phyloP scores from a whole-genome alignment of 2,888 invertebrate genomes.

The Amblyteles armatorius region DNA sequence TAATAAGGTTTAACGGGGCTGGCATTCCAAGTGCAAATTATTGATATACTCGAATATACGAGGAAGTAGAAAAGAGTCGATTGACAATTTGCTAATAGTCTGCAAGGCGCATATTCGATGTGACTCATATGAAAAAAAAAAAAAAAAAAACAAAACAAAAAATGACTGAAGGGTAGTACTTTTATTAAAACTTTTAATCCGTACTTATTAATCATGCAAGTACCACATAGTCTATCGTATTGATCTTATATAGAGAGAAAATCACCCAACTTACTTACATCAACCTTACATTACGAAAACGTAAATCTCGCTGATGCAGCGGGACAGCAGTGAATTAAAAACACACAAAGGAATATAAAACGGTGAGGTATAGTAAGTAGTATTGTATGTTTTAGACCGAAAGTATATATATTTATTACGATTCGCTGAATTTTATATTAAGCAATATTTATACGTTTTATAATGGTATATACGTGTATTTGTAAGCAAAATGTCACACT shows the following conservation, averaged over 20 bases:
- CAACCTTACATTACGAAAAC: neutral
- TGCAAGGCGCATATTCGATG: constrained; percentile 39
- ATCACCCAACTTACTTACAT: constrained; percentile 19
- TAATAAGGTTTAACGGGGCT: constrained; percentile 28
- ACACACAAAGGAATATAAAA: constrained; percentile 38
- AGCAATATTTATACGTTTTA: constrained; percentile 82
- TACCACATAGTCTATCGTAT: constrained; percentile 22
- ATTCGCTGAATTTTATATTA: constrained; percentile 77
- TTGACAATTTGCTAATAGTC: constrained; percentile 9
- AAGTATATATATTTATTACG: constrained; percentile 78
- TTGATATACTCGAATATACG: constrained; percentile 18
- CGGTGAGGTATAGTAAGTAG: constrained; percentile 61
- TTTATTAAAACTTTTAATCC: constrained; percentile 17
- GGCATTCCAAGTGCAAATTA: constrained; percentile 58
- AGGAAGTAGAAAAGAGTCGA: neutral
- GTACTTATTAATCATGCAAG: constrained; percentile 21
- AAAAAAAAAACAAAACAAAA: constrained; percentile 9
- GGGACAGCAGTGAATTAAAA: constrained; percentile 44
- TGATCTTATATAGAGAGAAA: constrained; percentile 16
- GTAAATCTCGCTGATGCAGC: constrained; percentile 34
- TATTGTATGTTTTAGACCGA: constrained; percentile 70
- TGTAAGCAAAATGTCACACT: constrained; percentile 75
- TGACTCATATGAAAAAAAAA: constrained; percentile 17
- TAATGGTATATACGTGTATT: constrained; percentile 77
- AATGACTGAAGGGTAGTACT: constrained; percentile 34